phyloP scores from a whole-genome alignment of 2,113 vertebrate species.

The Crocuta crocuta region DNA sequence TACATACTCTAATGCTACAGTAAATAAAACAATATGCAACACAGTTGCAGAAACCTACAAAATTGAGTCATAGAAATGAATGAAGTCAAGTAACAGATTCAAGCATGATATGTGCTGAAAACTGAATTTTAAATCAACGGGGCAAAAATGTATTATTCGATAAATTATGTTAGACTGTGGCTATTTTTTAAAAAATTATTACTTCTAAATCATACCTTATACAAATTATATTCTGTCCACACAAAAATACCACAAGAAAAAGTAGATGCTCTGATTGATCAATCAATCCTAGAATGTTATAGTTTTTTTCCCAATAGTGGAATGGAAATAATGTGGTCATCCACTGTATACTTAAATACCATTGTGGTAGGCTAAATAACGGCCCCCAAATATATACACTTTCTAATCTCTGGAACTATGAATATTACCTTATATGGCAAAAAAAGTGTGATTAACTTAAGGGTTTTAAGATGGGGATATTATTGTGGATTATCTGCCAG shows the following conservation, averaged over 20 bases:
- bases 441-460: neutral
- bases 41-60: slow-evolving; percentile 15
- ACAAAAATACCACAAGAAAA: neutral
- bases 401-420: neutral
- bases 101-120: neutral
- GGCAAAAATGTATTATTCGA: slow-evolving; percentile 14
- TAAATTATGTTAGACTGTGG: neutral
- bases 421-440: neutral
- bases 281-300: slow-evolving; percentile 5
- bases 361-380: neutral
- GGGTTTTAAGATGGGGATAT: neutral
- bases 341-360: neutral
- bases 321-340: slow-evolving; percentile 10
- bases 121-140: slow-evolving; percentile 14
- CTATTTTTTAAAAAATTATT: neutral
- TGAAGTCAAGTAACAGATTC: neutral
- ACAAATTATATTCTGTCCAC: slow-evolving; percentile 33
- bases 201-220: neutral
- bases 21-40: neutral
- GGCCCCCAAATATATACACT: neutral
- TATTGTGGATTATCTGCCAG: neutral
- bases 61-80: neutral
- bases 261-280: neutral
- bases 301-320: neutral
- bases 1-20: neutral